These are phyloP conservation scores for Agrilus mali DNA, from an alignment of 2,888 invertebrate genomes.

Conservation along the genomic window DNA sequence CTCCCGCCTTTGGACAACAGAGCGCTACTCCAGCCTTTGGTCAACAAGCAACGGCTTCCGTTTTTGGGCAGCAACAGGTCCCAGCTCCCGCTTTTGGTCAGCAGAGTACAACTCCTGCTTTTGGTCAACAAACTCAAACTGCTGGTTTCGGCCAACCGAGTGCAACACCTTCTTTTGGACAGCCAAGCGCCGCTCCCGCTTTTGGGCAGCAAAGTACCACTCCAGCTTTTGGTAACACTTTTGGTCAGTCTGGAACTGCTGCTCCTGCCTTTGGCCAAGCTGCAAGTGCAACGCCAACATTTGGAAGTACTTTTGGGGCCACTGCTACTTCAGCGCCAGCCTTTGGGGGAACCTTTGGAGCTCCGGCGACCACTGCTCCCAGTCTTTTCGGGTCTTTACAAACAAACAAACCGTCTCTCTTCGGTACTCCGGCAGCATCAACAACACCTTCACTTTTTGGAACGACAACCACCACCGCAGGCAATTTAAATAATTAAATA, in stretches of 20 bases:
- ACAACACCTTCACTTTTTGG: no score
- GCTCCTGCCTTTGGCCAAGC: slow-evolving; percentile 20
- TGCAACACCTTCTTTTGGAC: slow-evolving; percentile 10
- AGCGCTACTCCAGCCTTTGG: slow-evolving; percentile 22
- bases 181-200: slow-evolving; percentile 21
- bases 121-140: not conserved
- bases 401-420: slow-evolving; percentile 13
- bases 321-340: slow-evolving; percentile 18
- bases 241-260: slow-evolving; percentile 17
- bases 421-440: slow-evolving; percentile 8
- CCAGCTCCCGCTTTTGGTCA: slow-evolving; percentile 2
- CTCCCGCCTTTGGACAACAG: slow-evolving; percentile 16
- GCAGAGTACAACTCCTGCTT: slow-evolving; percentile 20
- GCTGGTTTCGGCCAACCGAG: not conserved
- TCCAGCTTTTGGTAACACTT: slow-evolving; percentile 33
- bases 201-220: slow-evolving; percentile 15
- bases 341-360: slow-evolving; percentile 32
- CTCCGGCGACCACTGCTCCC: slow-evolving; percentile 13
- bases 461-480: no score
- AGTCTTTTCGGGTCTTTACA: slow-evolving; percentile 14
- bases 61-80: slow-evolving; percentile 13
- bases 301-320: slow-evolving; percentile 20
- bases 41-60: slow-evolving; percentile 12
- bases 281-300: slow-evolving; percentile 15
- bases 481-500: no score